Percentiles rank a stretch among this genome's conserved stretches.
phyloP scores from a whole-genome alignment of 2,113 vertebrate species.

The Podarcis raffonei region DNA sequence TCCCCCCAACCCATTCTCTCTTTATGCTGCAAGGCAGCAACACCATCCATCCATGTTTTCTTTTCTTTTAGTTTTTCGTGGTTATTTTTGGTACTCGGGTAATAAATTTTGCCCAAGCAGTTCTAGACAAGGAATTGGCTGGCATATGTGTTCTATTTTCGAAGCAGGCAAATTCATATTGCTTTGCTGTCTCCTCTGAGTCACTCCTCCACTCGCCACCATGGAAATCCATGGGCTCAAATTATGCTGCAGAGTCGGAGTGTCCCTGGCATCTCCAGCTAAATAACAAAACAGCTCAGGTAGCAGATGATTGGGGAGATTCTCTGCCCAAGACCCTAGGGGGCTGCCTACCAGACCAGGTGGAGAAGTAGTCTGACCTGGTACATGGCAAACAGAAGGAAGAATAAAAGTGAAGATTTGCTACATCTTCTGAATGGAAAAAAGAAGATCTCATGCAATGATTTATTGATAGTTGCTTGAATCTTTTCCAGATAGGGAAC shows the following conservation, averaged over 20 bases:
- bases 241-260: not conserved
- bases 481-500: no score
- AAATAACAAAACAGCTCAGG: not conserved
- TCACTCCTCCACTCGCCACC: not conserved
- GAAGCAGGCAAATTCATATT: conserved; percentile 25
- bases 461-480: no score
- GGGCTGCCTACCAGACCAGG: not conserved
- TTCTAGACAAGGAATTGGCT: conserved; percentile 9
- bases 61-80: conserved; percentile 20
- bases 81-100: conserved; percentile 33
- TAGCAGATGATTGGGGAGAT: not conserved
- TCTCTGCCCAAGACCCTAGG: not conserved
- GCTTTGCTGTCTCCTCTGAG: not conserved
- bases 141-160: conserved; percentile 33
- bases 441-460: no score
- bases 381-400: no score
- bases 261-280: not conserved
- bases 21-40: not conserved
- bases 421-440: no score
- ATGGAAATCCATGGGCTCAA: rapidly evolving
- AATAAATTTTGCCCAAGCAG: not conserved
- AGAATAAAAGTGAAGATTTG: no score
- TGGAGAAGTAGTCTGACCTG: no score
- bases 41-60: not conserved
- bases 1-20: not conserved